Percentiles rank a stretch among this genome's conserved stretches.
These are phyloP conservation scores for Melinaea marsaeus DNA, from an alignment of 2,888 invertebrate species.

Conservation along the genomic window DNA sequence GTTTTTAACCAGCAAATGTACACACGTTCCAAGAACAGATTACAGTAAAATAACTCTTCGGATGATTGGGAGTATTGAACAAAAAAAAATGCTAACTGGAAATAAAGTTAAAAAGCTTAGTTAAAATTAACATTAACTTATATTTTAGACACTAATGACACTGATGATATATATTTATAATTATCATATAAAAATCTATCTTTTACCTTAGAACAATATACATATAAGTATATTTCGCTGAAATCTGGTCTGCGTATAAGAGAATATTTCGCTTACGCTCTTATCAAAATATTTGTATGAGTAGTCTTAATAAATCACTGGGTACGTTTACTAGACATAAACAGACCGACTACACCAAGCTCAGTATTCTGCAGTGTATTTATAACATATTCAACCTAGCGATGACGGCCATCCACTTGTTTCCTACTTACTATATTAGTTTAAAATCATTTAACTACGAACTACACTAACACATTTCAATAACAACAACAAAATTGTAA, in stretches of 20 bases:
- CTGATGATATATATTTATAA: no score
- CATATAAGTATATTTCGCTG: slow-evolving; percentile 33
- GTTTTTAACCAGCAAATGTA: slow-evolving; percentile 32
- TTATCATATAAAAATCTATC: background rate
- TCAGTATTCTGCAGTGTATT: background rate
- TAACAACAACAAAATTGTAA: no score
- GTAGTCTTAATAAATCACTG: slow-evolving; percentile 18
- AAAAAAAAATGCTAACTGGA: slow-evolving; percentile 6
- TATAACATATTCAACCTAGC: background rate
- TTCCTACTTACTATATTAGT: slow-evolving; percentile 5
- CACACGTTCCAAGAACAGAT: slow-evolving; percentile 35
- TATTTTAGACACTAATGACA: no score
- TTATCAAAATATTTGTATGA: slow-evolving; percentile 34
- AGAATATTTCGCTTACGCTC: slow-evolving; percentile 38
- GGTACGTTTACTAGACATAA: slow-evolving; percentile 20
- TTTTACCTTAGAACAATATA: slow-evolving; percentile 16
- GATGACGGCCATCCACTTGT: background rate
- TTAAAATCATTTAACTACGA: background rate
- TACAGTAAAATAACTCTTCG: slow-evolving; percentile 33
- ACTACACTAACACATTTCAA: no score
- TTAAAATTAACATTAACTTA: no score
- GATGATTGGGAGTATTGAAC: slow-evolving; percentile 19
- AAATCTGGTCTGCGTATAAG: slow-evolving; percentile 61
- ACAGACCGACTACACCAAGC: slow-evolving; percentile 10
- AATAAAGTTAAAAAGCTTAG: background rate